Base-by-base conservation (phyloP, 2,888 invertebrate species). In the Agriopis aurantiaria region DNA sequence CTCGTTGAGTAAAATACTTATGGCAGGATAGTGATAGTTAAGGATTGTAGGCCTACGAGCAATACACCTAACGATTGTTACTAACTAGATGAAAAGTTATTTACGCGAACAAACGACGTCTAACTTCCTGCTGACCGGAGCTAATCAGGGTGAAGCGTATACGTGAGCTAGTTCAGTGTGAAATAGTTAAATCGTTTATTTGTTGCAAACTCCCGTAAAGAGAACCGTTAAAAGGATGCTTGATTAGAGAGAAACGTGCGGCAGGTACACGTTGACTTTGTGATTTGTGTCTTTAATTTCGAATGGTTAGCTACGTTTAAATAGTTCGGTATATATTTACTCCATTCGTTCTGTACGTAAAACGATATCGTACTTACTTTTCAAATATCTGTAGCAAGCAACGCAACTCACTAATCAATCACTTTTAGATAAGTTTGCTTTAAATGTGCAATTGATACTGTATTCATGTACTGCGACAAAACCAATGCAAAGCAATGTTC, bases 201-300 rank as follows among this genome's bases (percentile, higher is more conserved):
- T 62, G 71, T 58, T 74, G 71, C 67, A 70, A 71, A 74, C 69
- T 74, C 68, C 75, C 76, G 75, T 78, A 79, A 77, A 78, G 75
- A 75, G 59, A 71, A 69, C 71, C 68, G 64, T 77, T 71, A 76
- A 72, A 57, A 40, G 66, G 66, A 73, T 69, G 76, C 73, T 71
- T 75, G 69, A 81, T 77, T 66, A 75, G 68, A 63, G 68, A 67
- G 74, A 59, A 58, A 71, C 69, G 62, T 74, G 73, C 71, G 33
- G 48, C 60, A 64, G 55, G 64, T 48, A 72, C 59, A 65, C 63
- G 56, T 60, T 49, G 11, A 52, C 55, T 72, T 56, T 66, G 56
- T 65, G 62, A 65, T 65, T 67, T 55, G 56, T 49, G 48, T 53
- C 64, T 63, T 41, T 63, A n/a, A 63, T 53, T 48, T 14, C 33